Percentiles rank a stretch among this genome's conserved stretches.
Conservation (phyloP, 2,888 invertebrate species). For the Drosophila siamana region DNA sequence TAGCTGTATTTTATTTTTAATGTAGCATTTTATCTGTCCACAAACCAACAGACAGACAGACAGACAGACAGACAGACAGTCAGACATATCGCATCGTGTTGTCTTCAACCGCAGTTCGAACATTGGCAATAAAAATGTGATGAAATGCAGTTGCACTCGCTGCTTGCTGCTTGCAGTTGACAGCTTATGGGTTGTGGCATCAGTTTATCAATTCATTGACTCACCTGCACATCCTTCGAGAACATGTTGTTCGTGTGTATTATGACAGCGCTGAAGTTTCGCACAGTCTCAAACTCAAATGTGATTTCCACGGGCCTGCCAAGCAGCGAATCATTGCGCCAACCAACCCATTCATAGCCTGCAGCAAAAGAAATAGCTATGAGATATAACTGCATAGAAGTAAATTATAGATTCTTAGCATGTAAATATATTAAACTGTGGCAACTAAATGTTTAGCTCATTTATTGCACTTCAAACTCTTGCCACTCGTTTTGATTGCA, state of each 20-base stretch:
- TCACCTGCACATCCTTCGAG: slow-evolving; percentile 91
- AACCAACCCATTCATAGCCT: slow-evolving; percentile 94
- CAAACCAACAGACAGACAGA: slow-evolving; percentile 9
- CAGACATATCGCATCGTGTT: slow-evolving; percentile 27
- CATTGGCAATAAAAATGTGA: slow-evolving; percentile 47
- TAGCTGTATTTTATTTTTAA: slow-evolving; percentile 49
- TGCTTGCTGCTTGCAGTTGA: slow-evolving; percentile 30
- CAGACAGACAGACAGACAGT: slow-evolving; percentile 13
- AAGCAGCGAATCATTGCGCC: slow-evolving; percentile 89
- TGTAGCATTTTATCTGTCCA: slow-evolving; percentile 48
- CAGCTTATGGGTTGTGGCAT: slow-evolving; percentile 14
- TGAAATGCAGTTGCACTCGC: slow-evolving; percentile 50
- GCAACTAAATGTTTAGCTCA: too few relatives aligned
- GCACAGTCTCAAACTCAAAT: slow-evolving; percentile 91
- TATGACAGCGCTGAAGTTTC: slow-evolving; percentile 91
- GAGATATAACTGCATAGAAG: too few relatives aligned
- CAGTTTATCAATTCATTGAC: slow-evolving; percentile 39
- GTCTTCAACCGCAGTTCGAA: slow-evolving; percentile 21
- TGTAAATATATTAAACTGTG: too few relatives aligned
- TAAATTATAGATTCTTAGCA: too few relatives aligned
- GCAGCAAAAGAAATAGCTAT: slow-evolving; percentile 12
- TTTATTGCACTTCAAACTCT: background rate
- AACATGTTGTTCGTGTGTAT: slow-evolving; percentile 92
- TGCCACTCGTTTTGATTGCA: background rate
- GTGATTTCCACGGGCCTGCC: slow-evolving; percentile 90